These are phyloP conservation scores for Pseudobourletiella spinata DNA, from an alignment of 1,140 invertebrate genomes.

Conservation along the genomic window DNA sequence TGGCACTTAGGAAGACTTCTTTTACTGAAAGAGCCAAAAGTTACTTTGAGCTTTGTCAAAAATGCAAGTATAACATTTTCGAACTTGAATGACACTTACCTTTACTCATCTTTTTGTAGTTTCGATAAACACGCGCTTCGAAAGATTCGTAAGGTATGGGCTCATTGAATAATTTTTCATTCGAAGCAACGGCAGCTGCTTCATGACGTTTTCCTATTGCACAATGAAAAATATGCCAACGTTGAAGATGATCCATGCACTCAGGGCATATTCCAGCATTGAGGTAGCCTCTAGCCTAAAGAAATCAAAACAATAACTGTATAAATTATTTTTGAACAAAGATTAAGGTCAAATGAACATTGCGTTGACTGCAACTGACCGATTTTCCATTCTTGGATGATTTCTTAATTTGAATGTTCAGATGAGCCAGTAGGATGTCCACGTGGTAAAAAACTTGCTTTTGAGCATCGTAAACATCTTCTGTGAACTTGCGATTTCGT, in stretches of 20 bases:
- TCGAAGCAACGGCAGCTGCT: not conserved
- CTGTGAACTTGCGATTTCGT: slow-evolving; percentile 22
- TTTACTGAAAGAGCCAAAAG: slow-evolving; percentile 14
- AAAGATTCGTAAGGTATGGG: slow-evolving; percentile 15
- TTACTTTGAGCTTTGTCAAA: not conserved
- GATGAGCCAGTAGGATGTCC: slow-evolving; percentile 16
- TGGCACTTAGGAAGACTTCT: slow-evolving; percentile 21
- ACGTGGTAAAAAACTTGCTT: slow-evolving; percentile 17
- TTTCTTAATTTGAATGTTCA: slow-evolving; percentile 14
- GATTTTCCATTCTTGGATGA: not conserved
- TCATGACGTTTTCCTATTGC: slow-evolving; percentile 21
- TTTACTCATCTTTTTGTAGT: slow-evolving; percentile 23
- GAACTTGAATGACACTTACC: slow-evolving; percentile 1
- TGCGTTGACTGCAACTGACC: too few relatives aligned
- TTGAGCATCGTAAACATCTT: slow-evolving; percentile 20
- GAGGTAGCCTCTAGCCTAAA: not conserved
- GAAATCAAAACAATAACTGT: not conserved
- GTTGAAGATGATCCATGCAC: slow-evolving; percentile 21
- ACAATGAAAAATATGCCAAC: slow-evolving; percentile 29
- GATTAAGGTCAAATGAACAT: too few relatives aligned
- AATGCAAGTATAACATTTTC: too few relatives aligned
- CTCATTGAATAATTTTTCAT: not conserved
- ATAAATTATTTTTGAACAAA: too few relatives aligned
- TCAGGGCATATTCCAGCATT: slow-evolving; percentile 18
- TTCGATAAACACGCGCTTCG: slow-evolving; percentile 19